phyloP scores from a whole-genome alignment of 1,140 invertebrate genomes.

The Sinonovacula constricta region DNA sequence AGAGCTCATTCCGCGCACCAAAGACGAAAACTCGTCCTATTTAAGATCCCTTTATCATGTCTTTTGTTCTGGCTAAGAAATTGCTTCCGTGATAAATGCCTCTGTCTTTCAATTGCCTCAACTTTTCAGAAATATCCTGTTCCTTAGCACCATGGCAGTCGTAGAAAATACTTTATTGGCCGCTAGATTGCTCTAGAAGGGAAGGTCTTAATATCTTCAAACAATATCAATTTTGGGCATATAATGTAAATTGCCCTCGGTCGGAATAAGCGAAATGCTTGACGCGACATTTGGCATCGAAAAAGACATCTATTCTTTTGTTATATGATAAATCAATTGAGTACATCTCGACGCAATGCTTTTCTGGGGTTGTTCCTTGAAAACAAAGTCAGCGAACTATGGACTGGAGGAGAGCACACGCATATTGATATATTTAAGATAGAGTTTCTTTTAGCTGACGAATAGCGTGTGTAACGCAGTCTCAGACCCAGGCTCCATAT shows the following conservation, averaged over 20 bases:
- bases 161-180: background rate
- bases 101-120: background rate
- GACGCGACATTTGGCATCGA: conserved; percentile 50
- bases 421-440: conserved; percentile 48
- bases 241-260: conserved; percentile 30
- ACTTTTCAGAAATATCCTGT: background rate
- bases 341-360: conserved; percentile 35
- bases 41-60: background rate
- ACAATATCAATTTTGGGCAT: conserved; percentile 7
- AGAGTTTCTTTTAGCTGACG: conserved; percentile 31
- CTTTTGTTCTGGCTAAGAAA: background rate
- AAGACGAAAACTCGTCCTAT: too few species aligned
- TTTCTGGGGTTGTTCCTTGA: conserved; percentile 39
- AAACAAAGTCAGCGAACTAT: conserved; percentile 18
- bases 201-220: conserved; percentile 14
- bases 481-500: conserved; percentile 1
- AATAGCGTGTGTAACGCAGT: conserved; percentile 5
- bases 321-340: conserved; percentile 53
- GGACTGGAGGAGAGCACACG: conserved; percentile 39
- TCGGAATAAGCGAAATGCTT: conserved; percentile 21
- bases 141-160: background rate
- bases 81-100: background rate
- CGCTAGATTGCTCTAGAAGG: background rate
- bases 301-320: conserved; percentile 49
- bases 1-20: background rate